Conservation (phyloP, 1,140 invertebrate species). For the Drosophila ananassae region DNA sequence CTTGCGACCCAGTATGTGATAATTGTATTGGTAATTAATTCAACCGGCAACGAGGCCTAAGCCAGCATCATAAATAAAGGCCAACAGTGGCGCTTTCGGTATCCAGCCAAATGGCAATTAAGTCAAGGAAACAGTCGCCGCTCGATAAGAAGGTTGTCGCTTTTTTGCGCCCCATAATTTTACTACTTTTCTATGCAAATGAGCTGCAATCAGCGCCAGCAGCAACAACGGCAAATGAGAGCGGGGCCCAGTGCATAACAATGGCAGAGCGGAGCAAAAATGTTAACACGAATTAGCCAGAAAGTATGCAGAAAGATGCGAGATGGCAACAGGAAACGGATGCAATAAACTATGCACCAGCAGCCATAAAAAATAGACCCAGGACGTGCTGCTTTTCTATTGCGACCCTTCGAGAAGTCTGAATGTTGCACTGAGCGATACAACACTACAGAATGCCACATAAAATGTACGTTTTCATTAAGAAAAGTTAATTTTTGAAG, state of each 20-base stretch:
- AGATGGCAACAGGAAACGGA: conserved; percentile 69
- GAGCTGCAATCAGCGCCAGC: conserved; percentile 45
- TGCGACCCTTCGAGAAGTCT: conserved; percentile 25
- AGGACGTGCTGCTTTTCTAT: conserved; percentile 38
- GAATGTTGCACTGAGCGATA: conserved; percentile 6
- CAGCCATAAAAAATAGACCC: conserved; percentile 47
- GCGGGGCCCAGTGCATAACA: conserved; percentile 35
- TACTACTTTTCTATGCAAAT: conserved; percentile 54
- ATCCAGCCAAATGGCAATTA: conserved; percentile 55
- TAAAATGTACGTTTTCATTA: background rate
- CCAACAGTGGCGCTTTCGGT: conserved; percentile 2
- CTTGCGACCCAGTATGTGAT: conserved; percentile 22
- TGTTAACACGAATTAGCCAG: conserved; percentile 72
- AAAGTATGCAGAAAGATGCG: conserved; percentile 53
- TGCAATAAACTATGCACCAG: conserved; percentile 72
- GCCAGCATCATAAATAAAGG: conserved; percentile 53
- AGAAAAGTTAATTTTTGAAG: background rate
- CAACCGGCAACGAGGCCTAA: conserved; percentile 37
- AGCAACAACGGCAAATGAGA: conserved; percentile 12
- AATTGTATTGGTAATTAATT: conserved; percentile 67
- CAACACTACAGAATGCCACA: background rate
- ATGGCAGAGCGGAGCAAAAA: conserved; percentile 38
- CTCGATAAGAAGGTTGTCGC: conserved; percentile 60
- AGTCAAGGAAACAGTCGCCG: conserved; percentile 59
- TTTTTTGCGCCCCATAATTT: conserved; percentile 13